Evolutionary conservation across 2,113 vertebrate species (phyloP), one percentile per base, ranked within the genome.

Genomic region (Chlorodrepanis virens): DNA sequence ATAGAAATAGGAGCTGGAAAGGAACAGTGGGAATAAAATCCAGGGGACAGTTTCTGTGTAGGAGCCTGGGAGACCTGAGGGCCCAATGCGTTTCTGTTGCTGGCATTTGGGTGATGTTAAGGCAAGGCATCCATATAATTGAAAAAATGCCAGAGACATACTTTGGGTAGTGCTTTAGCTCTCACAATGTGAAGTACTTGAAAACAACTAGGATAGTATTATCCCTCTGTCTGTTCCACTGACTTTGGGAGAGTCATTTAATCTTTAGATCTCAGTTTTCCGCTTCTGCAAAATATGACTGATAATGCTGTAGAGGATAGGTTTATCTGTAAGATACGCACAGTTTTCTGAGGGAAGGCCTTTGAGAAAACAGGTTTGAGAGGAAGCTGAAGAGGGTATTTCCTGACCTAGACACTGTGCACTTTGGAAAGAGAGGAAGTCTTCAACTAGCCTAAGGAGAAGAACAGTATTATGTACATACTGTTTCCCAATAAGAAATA

Each of bases 341-440:
- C 19, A 78, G 11, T 37, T 87, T 71, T 13, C 56, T n/a, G 52
- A 89, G 39, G 29, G 54, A 82, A 70, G 70, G 49, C 67, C 59
- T 75, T 91, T 65, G 54, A 88, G 85, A 63, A 92, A 74, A 42
- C 19, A 65, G 45, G 50, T 93, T 92, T 61, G 83, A 95, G 83
- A 94, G 83, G 88, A 93, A 88, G 71, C 63, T 86, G 54, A 83
- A 87, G 83, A 86, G 68, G 14, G 18, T 33, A 37, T 92, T 96
- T 96, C 79, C 92, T 95, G 60, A 87, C 33, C 10, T 19, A 68
- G 21, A 47, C 29, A 28, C 35, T 8, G 3, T 49, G 53, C 50
- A 19, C 54, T 76, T 83, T 72, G 61, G 33, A 82, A 69, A 86
- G 42, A 28, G 71, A 90, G 22, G 59, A 94, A 83, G 31, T 31